phyloP scores from a whole-genome alignment of 2,888 invertebrate species.

The Apoda limacodes region DNA sequence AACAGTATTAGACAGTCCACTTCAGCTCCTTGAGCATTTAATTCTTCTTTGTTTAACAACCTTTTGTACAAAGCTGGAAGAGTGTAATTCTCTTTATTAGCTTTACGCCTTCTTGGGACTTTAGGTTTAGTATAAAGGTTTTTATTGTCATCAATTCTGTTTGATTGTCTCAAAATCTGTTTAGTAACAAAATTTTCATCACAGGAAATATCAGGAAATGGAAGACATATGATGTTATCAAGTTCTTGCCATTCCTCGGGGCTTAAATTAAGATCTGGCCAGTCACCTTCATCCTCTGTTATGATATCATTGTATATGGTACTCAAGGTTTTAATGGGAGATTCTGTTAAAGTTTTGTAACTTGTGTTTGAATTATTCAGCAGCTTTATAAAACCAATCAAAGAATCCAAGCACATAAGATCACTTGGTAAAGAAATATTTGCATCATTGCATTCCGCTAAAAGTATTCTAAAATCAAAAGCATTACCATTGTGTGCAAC shows the following conservation, averaged over 20 bases:
- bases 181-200: constrained; percentile 12
- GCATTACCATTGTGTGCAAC: constrained; percentile 83
- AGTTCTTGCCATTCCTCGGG: constrained; percentile 40
- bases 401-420: constrained; percentile 75
- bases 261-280: constrained; percentile 40
- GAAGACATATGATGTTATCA: constrained; percentile 32
- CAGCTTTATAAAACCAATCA: constrained; percentile 69
- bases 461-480: constrained; percentile 84
- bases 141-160: constrained; percentile 12
- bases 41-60: constrained; percentile 51
- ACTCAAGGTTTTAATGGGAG: too few species aligned
- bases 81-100: constrained; percentile 52
- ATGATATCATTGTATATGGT: constrained; percentile 27
- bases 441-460: constrained; percentile 66
- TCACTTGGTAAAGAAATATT: constrained; percentile 54
- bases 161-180: too few species aligned
- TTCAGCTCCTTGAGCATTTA: constrained; percentile 74
- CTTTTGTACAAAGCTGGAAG: constrained; percentile 67
- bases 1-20: constrained; percentile 74
- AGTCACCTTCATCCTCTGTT: constrained; percentile 40
- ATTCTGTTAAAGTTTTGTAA: constrained; percentile 7
- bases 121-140: constrained; percentile 9
- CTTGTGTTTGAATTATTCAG: constrained; percentile 24
- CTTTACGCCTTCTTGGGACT: constrained; percentile 11
- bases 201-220: constrained; percentile 28